These are phyloP conservation scores for Pterophyllum scalare DNA, from an alignment of 2,113 vertebrate genomes.

Conservation along the genomic window DNA sequence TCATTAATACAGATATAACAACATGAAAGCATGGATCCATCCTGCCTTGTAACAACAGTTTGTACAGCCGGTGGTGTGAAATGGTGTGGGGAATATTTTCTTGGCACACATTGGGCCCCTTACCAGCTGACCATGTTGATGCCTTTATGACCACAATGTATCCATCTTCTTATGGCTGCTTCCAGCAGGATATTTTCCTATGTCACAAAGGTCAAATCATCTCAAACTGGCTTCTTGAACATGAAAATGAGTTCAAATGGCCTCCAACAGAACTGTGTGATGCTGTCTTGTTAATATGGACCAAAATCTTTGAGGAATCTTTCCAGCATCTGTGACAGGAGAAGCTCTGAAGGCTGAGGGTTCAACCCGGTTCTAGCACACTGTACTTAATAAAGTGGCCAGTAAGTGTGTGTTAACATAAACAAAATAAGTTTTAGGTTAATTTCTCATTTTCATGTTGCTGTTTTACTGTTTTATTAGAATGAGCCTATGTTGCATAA, in stretches of 20 bases:
- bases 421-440: neutral
- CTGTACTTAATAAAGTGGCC: neutral
- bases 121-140: neutral
- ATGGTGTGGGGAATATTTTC: no score
- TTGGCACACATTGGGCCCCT: no score
- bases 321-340: fast-evolving
- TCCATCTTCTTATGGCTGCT: neutral
- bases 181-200: neutral
- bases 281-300: neutral
- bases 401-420: neutral
- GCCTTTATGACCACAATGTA: neutral
- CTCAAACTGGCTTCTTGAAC: no score
- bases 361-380: no score
- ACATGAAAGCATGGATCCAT: no score
- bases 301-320: neutral
- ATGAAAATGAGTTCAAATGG: neutral
- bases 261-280: neutral
- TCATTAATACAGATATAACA: neutral
- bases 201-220: neutral
- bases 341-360: neutral
- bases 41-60: no score
- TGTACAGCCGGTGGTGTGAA: no score
- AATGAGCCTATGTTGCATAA: neutral
- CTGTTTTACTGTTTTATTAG: neutral
- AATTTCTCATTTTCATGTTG: neutral